A percentile compares a stretch with the other conserved stretches of the same genome.
Conservation (phyloP, 2,888 invertebrate species). For the Molorchus minor region DNA sequence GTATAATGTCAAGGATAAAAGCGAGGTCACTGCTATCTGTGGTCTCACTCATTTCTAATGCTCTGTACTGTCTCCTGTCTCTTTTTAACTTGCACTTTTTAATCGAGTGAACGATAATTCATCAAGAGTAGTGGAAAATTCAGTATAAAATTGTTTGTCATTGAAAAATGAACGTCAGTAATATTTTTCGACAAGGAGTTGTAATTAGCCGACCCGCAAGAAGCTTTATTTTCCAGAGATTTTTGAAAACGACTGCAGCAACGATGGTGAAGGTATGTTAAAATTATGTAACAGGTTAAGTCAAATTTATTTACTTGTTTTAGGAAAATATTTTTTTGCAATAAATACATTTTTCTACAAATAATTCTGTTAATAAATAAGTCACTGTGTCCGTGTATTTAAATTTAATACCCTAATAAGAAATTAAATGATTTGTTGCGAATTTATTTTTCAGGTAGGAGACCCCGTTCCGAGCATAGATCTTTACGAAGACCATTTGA, state of each 20-base stretch:
- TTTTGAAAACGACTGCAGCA: slow-evolving; percentile 24
- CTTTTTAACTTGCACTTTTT: background rate
- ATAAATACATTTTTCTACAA: background rate
- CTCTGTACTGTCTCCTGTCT: no score
- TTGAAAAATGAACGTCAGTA: slow-evolving; percentile 30
- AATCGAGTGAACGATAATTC: no score
- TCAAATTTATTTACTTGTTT: background rate
- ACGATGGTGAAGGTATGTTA: slow-evolving; percentile 29
- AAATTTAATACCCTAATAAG: no score
- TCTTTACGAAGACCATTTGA: slow-evolving; percentile 86
- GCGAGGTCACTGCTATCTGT: no score
- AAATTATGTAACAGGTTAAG: slow-evolving; percentile 25
- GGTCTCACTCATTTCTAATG: no score
- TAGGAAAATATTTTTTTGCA: background rate
- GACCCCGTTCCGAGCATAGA: slow-evolving; percentile 82
- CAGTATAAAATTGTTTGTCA: slow-evolving; percentile 17
- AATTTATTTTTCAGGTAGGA: slow-evolving; percentile 73
- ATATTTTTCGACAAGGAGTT: slow-evolving; percentile 15
- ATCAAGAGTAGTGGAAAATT: no score
- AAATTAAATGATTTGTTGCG: no score
- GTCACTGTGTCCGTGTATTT: no score
- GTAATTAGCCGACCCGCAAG: no score
- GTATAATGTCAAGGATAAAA: no score
- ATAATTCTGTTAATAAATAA: no score
- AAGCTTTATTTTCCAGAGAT: slow-evolving; percentile 12